These are phyloP conservation scores for Syndactyla subalaris DNA, from an alignment of 2,797 vertebrate genomes.

Conservation along the genomic window DNA sequence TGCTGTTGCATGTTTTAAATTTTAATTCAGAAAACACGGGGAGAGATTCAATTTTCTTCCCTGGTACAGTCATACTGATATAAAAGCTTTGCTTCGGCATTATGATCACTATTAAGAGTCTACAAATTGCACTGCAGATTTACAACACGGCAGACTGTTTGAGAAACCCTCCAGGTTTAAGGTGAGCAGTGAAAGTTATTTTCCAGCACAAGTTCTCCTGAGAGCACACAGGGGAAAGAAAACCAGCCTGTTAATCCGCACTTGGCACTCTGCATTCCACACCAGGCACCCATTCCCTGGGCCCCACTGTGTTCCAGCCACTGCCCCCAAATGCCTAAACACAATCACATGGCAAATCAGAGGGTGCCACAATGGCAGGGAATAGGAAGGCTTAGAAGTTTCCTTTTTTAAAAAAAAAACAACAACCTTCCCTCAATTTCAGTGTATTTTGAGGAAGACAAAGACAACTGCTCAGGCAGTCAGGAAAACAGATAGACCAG, in stretches of 20 bases:
- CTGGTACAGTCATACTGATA: not conserved
- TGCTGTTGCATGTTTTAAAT: constrained; percentile 21
- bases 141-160: not conserved
- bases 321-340: not conserved
- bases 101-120: constrained; percentile 11
- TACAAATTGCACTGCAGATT: constrained; percentile 34
- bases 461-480: constrained; percentile 47
- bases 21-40: constrained; percentile 13
- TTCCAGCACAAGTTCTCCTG: constrained; percentile 21
- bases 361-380: not conserved
- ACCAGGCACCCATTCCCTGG: not conserved
- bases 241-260: not conserved
- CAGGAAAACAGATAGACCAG: constrained; percentile 44
- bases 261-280: constrained; percentile 17
- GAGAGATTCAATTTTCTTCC: constrained; percentile 23
- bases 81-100: constrained; percentile 33
- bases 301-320: not conserved
- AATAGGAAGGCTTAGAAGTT: not conserved
- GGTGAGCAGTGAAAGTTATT: constrained; percentile 40
- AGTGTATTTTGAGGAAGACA: constrained; percentile 53
- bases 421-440: not conserved
- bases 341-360: not conserved
- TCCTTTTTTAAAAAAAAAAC: not conserved
- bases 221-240: not conserved
- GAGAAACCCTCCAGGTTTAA: constrained; percentile 30